A percentile compares a stretch with the other conserved stretches of the same genome.
Conservation (phyloP, 2,888 invertebrate species). For the Sphaerophoria rueppellii region DNA sequence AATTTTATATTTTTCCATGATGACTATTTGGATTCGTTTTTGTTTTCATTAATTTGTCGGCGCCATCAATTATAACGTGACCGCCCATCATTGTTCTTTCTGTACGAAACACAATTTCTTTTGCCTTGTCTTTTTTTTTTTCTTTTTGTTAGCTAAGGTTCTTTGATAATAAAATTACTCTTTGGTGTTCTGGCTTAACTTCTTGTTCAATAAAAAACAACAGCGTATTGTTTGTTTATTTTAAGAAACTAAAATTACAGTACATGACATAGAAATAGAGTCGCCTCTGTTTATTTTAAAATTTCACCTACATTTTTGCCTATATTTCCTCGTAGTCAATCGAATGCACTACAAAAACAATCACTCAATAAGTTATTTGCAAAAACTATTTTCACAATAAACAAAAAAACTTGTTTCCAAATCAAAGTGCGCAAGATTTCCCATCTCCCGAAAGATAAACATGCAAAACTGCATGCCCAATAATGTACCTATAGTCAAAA, state of each 20-base stretch:
- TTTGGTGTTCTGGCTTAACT: constrained; percentile 17
- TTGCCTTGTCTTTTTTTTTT: not conserved
- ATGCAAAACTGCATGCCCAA: not conserved
- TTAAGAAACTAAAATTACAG: not conserved
- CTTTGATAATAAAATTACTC: constrained; percentile 8
- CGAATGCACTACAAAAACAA: not conserved
- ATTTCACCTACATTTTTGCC: not conserved
- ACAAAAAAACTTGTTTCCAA: not conserved
- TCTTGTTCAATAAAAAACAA: not conserved
- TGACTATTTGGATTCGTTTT: not conserved
- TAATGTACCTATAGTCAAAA: not conserved
- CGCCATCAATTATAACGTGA: constrained; percentile 12
- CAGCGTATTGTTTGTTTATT: constrained; percentile 8
- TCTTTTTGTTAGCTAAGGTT: not conserved
- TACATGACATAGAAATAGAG: not conserved
- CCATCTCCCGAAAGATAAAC: not conserved
- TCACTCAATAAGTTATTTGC: not conserved
- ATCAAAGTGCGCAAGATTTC: not conserved
- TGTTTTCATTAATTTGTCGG: constrained; percentile 10
- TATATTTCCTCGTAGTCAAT: no score
- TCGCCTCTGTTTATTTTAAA: not conserved
- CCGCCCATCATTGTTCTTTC: not conserved
- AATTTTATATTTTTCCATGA: constrained; percentile 10
- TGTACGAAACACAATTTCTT: not conserved
- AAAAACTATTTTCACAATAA: no score